phyloP scores from a whole-genome alignment of 2,888 invertebrate genomes.

The Microdon myrmicae region DNA sequence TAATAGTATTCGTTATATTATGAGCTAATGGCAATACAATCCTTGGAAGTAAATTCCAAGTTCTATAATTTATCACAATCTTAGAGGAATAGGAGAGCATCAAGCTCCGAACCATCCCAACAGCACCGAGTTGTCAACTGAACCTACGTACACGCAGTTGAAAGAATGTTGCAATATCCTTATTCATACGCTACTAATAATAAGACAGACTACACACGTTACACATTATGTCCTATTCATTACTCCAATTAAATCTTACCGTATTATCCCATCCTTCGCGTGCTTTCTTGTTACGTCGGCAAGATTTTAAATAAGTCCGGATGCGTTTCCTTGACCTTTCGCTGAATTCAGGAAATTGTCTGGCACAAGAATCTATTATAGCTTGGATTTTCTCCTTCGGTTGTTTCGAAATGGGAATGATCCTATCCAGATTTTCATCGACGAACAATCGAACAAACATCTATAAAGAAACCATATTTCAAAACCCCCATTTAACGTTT shows the following conservation, averaged over 20 bases:
- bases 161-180: too few relatives aligned
- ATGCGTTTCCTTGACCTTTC: constrained; percentile 94
- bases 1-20: too few relatives aligned
- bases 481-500: background rate
- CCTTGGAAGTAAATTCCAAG: too few relatives aligned
- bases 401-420: constrained; percentile 96
- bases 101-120: too few relatives aligned
- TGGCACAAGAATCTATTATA: constrained; percentile 94
- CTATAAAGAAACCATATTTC: constrained; percentile 69
- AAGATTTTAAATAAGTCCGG: constrained; percentile 94
- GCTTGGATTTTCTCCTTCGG: constrained; percentile 98
- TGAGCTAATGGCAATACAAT: too few relatives aligned
- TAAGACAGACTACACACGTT: too few relatives aligned
- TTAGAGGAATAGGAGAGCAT: too few relatives aligned
- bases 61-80: too few relatives aligned
- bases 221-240: background rate
- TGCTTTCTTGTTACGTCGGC: constrained; percentile 91
- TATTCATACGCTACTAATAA: too few relatives aligned
- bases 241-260: constrained; percentile 71
- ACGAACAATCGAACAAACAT: constrained; percentile 98
- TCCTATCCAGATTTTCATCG: constrained; percentile 95
- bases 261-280: constrained; percentile 90
- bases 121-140: too few relatives aligned
- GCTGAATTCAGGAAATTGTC: constrained; percentile 96
- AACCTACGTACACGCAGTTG: too few relatives aligned